Conservation (phyloP, 1,140 invertebrate species). For the Tachypleus tridentatus region DNA sequence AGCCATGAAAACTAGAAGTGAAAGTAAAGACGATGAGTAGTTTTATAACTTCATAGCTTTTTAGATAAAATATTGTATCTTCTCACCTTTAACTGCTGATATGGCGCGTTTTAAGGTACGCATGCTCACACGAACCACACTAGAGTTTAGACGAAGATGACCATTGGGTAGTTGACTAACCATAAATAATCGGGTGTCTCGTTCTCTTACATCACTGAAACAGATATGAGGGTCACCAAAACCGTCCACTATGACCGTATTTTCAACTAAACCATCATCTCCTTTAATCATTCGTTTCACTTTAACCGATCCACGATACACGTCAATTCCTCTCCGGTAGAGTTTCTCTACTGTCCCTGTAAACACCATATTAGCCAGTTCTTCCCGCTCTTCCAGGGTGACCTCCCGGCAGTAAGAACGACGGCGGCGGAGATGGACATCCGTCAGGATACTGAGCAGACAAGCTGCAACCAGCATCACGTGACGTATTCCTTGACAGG, state of each 20-base stretch:
- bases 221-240: constrained; percentile 21
- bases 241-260: constrained; percentile 23
- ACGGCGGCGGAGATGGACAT: neutral
- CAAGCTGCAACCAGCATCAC: too few relatives aligned
- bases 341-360: constrained; percentile 30
- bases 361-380: constrained; percentile 29
- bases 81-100: constrained; percentile 14
- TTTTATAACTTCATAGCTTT: too few relatives aligned
- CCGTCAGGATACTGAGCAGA: too few relatives aligned
- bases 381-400: constrained; percentile 22
- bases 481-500: too few relatives aligned
- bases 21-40: too few relatives aligned
- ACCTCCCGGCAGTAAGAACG: constrained; percentile 17
- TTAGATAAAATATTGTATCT: too few relatives aligned
- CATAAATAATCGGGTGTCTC: constrained; percentile 22
- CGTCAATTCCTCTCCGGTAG: constrained; percentile 15
- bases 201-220: constrained; percentile 16
- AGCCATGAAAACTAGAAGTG: too few relatives aligned
- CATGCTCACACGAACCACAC: constrained; percentile 16
- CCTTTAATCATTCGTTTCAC: constrained; percentile 22
- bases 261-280: constrained; percentile 13
- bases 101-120: constrained; percentile 19
- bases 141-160: constrained; percentile 20
- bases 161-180: constrained; percentile 15
- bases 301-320: constrained; percentile 25